phyloP scores from a whole-genome alignment of 2,888 invertebrate species.

The Aphodius sticticus region DNA sequence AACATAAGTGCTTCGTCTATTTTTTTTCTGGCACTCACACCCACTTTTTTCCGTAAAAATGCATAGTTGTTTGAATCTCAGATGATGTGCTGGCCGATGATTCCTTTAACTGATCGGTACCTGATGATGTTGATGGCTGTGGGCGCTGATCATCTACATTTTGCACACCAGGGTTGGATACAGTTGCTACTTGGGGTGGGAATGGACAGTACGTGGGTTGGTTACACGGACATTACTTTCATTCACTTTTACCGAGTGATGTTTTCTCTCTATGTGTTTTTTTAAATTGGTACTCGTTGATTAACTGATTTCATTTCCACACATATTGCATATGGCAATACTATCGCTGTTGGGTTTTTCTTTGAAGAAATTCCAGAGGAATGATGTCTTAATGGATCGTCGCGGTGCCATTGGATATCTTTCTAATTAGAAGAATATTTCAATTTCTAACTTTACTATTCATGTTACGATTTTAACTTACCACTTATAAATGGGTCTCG shows the following conservation, averaged over 20 bases:
- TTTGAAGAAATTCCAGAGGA: constrained; percentile 16
- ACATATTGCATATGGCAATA: constrained; percentile 15
- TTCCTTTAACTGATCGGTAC: not conserved
- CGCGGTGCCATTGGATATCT: not conserved
- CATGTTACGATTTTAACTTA: not conserved
- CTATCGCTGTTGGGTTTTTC: constrained; percentile 9
- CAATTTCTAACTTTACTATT: not conserved
- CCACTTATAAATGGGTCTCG: not conserved
- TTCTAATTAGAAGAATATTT: not conserved
- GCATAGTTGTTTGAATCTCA: constrained; percentile 13
- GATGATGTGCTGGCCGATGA: not conserved
- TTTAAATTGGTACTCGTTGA: constrained; percentile 16
- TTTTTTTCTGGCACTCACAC: not conserved
- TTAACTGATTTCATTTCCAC: constrained; percentile 9
- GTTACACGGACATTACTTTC: constrained; percentile 4
- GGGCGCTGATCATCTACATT: not conserved
- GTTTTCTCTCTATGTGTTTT: constrained; percentile 18
- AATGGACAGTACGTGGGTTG: constrained; percentile 8
- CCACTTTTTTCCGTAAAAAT: not conserved
- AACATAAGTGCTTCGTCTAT: constrained; percentile 43
- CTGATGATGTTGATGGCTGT: not conserved
- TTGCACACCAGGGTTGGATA: constrained; percentile 10
- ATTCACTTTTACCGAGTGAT: constrained; percentile 10
- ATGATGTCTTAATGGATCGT: not conserved
- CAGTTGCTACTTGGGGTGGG: constrained; percentile 6